Evolutionary conservation across 2,797 vertebrate species (phyloP).

Genomic region (Hafferia zeledoni): DNA sequence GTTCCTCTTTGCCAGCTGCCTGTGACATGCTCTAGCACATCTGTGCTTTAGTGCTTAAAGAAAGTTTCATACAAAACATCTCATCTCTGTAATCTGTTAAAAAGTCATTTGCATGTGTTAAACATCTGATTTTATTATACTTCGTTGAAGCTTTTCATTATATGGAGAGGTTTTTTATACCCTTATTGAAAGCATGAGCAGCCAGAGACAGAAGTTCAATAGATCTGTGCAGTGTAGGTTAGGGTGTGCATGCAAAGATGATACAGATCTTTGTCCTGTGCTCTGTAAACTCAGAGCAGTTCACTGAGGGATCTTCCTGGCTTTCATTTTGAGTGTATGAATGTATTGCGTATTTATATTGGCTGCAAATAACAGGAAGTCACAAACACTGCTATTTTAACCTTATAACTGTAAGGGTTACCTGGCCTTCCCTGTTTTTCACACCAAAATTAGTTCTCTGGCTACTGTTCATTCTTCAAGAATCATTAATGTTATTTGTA

Average conservation of each 20-base stretch:
- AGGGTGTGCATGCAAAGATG: background rate
- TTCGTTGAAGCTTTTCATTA: background rate
- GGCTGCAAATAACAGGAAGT: background rate
- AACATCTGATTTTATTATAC: background rate
- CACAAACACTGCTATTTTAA: background rate
- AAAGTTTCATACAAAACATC: background rate
- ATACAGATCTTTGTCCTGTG: background rate
- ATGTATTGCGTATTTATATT: background rate
- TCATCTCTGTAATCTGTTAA: background rate
- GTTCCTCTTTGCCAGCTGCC: conserved; percentile 33
- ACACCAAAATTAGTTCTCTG: background rate
- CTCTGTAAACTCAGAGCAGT: background rate
- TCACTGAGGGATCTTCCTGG: background rate
- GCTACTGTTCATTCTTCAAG: background rate
- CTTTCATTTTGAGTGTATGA: background rate
- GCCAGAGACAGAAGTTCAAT: background rate
- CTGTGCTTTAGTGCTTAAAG: background rate
- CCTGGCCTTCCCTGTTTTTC: background rate
- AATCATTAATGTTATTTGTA: background rate
- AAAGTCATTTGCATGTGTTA: background rate
- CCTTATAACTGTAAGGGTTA: background rate
- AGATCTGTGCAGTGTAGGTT: background rate
- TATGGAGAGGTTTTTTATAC: background rate
- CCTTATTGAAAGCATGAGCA: background rate
- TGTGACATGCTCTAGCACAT: background rate